These are phyloP conservation scores for Hesperophylax magnus DNA, from an alignment of 1,140 invertebrate species.

Conservation along the genomic window DNA sequence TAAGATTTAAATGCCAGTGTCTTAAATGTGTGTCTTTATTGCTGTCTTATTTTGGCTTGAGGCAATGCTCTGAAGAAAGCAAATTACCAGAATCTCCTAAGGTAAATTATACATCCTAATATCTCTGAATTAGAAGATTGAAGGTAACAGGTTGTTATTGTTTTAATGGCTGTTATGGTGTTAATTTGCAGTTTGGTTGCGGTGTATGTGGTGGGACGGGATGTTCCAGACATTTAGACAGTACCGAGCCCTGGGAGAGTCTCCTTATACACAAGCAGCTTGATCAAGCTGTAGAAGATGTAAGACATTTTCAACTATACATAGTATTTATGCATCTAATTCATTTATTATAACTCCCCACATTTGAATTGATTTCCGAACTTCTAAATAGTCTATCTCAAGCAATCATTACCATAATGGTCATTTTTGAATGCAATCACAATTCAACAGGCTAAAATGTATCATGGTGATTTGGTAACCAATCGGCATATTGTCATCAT, in stretches of 20 bases:
- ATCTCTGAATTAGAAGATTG: background rate
- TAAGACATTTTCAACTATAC: conserved; percentile 61
- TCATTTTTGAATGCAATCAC: too few relatives aligned
- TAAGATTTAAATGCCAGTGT: conserved; percentile 49
- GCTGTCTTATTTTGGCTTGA: conserved; percentile 33
- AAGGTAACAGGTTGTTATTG: too few relatives aligned
- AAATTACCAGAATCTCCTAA: conserved; percentile 39
- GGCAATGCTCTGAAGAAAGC: conserved; percentile 2
- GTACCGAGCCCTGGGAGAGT: conserved; percentile 76
- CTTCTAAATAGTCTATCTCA: too few relatives aligned
- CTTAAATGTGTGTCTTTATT: conserved; percentile 21
- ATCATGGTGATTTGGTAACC: too few relatives aligned
- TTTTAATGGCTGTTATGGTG: too few relatives aligned
- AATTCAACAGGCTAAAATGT: too few relatives aligned
- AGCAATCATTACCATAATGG: too few relatives aligned
- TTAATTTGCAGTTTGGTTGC: conserved; percentile 40
- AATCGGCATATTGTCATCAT: too few relatives aligned
- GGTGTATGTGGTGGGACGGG: conserved; percentile 62
- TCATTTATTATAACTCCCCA: too few relatives aligned
- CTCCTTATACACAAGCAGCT: conserved; percentile 76
- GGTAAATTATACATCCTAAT: conserved; percentile 9
- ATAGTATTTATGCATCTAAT: too few relatives aligned
- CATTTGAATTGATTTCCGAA: too few relatives aligned
- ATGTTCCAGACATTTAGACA: conserved; percentile 70
- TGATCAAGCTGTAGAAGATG: conserved; percentile 79